Conservation (phyloP, 2,797 vertebrate genomes). For the Neopelma chrysocephalum region DNA sequence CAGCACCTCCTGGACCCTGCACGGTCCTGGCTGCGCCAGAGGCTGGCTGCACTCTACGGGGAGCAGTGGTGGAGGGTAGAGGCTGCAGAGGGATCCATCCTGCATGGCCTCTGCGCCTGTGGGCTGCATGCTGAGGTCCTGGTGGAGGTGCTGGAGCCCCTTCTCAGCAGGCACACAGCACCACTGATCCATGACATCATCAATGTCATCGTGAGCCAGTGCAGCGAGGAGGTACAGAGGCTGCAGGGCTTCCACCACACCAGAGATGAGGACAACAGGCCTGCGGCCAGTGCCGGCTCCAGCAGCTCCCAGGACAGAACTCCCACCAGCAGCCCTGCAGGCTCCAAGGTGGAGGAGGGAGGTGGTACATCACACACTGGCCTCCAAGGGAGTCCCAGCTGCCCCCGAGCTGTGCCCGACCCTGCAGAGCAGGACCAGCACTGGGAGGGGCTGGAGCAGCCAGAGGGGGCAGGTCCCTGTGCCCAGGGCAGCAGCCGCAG, state of each 20-base stretch:
- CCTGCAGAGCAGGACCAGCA: background rate
- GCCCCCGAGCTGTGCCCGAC: fast-evolving
- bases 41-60: background rate
- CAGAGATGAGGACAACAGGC: background rate
- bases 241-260: background rate
- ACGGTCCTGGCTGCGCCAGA: background rate
- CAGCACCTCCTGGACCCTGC: background rate
- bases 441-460: background rate
- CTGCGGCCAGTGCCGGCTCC: background rate
- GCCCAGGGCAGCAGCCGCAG: background rate
- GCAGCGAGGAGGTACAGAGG: background rate
- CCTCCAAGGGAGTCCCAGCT: background rate
- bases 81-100: background rate
- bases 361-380: fast-evolving
- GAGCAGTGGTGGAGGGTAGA: background rate
- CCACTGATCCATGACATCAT: background rate
- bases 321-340: background rate
- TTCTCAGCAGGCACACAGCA: background rate
- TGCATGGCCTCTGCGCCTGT: background rate
- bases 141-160: background rate
- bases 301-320: background rate
- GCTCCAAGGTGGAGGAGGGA: background rate
- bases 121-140: background rate
- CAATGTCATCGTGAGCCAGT: too few relatives aligned
- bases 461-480: background rate